A percentile compares a stretch with the other conserved stretches of the same genome.
These are phyloP conservation scores for Drosophila punjabiensis DNA, from an alignment of 1,140 invertebrate species.

Conservation along the genomic window DNA sequence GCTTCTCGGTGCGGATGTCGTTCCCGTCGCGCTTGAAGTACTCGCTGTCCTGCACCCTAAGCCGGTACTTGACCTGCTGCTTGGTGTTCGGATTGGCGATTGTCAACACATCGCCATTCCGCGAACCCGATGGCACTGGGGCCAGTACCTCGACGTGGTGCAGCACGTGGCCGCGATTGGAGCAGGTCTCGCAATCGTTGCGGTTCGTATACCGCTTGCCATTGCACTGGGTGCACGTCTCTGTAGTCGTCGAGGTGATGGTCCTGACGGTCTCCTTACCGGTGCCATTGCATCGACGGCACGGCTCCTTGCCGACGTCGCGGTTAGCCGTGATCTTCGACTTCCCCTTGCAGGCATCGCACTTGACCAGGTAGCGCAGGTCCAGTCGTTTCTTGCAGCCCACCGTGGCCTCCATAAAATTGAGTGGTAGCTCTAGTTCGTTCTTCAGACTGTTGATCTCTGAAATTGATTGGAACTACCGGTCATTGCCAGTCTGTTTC, in stretches of 20 bases:
- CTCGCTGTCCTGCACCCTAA: constrained; percentile 60
- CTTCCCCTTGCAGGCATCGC: constrained; percentile 73
- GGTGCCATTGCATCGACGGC: constrained; percentile 75
- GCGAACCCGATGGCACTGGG: constrained; percentile 67
- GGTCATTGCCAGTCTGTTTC: not conserved
- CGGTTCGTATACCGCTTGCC: constrained; percentile 74
- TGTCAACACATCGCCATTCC: constrained; percentile 65
- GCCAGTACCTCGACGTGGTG: constrained; percentile 61
- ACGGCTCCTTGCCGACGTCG: constrained; percentile 67
- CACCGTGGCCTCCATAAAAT: constrained; percentile 68
- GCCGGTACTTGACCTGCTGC: constrained; percentile 59
- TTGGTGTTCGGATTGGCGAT: constrained; percentile 72
- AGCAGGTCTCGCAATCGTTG: constrained; percentile 73
- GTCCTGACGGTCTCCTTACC: constrained; percentile 68
- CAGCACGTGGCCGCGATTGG: constrained; percentile 66
- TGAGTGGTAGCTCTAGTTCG: constrained; percentile 55
- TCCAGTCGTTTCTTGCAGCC: constrained; percentile 74
- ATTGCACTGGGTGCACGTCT: constrained; percentile 66
- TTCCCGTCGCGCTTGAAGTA: constrained; percentile 77
- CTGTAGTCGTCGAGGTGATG: constrained; percentile 49
- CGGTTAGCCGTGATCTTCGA: constrained; percentile 65
- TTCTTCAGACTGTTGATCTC: constrained; percentile 58
- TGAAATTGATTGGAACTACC: constrained; percentile 9
- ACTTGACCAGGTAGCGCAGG: constrained; percentile 68
- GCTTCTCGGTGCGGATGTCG: constrained; percentile 70